Base-by-base conservation (phyloP, 2,888 invertebrate species). In the Leptinotarsa tumamoca region DNA sequence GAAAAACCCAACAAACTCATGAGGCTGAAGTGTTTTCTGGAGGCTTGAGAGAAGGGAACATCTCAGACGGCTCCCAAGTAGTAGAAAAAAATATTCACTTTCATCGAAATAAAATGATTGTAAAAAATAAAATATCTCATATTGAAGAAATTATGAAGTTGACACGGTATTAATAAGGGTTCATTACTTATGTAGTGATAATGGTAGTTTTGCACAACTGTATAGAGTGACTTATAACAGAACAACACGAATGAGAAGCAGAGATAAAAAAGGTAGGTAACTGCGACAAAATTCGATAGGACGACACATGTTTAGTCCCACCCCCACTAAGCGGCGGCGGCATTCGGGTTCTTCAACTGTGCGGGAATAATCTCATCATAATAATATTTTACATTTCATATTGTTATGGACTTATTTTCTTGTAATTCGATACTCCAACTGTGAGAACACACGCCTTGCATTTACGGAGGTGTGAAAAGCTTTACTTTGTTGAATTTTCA, bases 311-410 rank as follows among this genome's bases (percentile, higher is more conserved):
- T 79, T 77, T 75, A 75, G 78, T 79, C 80, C 80, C 74, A 73
- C 67, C 68, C 71, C 75, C 76, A 54, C 73, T 67, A 51, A 63
- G 74, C 54, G 72, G 49, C 77, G 71, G 76, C 77, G 71, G 76
- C 88, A 92, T 93, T 91, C 90, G 89, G 89, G 83, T 90, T 91
- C 91, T 87, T 90, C 92, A 92, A 90, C 90, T 92, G 93, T 91
- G 90, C 89, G 85, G 90, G 87, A 85, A 90, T 93, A 93, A 93
- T 93, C 93, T 90, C 92, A 93, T 93, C 92, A 93, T 89, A 88
- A 88, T 88, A 88, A 89, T 88, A 89, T 88, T 89, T 88, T 87
- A 87, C 87, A 88, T 88, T 89, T 87, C 90, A 90, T 90, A 89
- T 87, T 87, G 87, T 87, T 83, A 83, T 85, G 85, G 86, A 84